Percentiles rank a stretch among this genome's conserved stretches.
Conservation (phyloP, 2,113 vertebrate genomes). For the Pygoscelis antarcticus region DNA sequence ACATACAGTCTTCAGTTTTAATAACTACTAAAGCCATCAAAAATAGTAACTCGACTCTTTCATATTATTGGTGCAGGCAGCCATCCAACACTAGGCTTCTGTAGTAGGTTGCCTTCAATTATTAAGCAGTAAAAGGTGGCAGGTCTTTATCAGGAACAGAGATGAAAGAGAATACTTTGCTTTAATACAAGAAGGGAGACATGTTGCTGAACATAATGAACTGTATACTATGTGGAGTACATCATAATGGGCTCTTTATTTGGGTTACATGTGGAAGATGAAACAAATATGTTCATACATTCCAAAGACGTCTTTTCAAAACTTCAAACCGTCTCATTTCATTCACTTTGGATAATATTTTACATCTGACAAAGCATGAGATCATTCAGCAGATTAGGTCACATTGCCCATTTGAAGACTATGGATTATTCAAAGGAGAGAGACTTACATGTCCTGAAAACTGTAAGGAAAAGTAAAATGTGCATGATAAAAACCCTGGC, state of each 20-base stretch:
- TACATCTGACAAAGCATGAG: conserved; percentile 45
- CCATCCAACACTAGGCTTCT: conserved; percentile 41
- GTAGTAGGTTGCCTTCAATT: conserved; percentile 60
- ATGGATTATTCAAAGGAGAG: conserved; percentile 54
- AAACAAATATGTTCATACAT: conserved; percentile 60
- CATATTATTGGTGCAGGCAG: conserved; percentile 40
- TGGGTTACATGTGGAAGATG: conserved; percentile 58
- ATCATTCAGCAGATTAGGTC: conserved; percentile 48
- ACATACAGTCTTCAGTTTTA: not conserved
- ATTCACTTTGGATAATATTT: conserved; percentile 39
- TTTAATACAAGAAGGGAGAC: conserved; percentile 45
- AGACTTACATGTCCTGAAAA: conserved; percentile 11
- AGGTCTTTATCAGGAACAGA: conserved; percentile 55
- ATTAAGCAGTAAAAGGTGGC: conserved; percentile 64
- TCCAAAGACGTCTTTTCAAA: conserved; percentile 35
- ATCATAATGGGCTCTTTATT: conserved; percentile 55
- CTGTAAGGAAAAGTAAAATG: not conserved
- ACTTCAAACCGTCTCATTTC: conserved; percentile 44
- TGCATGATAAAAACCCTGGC: not conserved
- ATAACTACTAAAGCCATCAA: conserved; percentile 40
- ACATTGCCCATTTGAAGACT: conserved; percentile 24
- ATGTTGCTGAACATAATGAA: conserved; percentile 59
- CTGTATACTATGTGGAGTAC: conserved; percentile 26
- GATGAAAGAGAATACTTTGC: conserved; percentile 66
- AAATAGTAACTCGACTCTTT: conserved; percentile 44